phyloP scores from a whole-genome alignment of 1,140 invertebrate species.

The Brachionus rubens region DNA sequence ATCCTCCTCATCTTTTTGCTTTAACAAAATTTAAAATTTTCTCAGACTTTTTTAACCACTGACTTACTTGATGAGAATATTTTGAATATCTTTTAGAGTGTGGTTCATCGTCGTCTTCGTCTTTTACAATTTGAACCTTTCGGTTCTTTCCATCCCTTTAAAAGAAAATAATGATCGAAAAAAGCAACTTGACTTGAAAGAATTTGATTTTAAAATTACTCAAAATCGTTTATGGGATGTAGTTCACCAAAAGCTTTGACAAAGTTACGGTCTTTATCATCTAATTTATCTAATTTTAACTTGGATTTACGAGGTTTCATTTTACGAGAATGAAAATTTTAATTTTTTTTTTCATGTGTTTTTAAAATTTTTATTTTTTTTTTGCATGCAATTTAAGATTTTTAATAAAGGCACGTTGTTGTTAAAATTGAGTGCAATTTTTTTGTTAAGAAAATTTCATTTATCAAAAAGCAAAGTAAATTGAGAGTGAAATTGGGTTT shows the following conservation, averaged over 20 bases:
- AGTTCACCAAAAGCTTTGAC: slow-evolving; percentile 32
- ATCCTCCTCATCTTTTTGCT: not conserved
- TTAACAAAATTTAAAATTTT: not conserved
- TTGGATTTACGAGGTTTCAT: slow-evolving; percentile 3
- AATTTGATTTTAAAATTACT: not conserved
- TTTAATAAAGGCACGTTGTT: no score
- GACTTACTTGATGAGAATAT: not conserved
- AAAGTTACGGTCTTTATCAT: slow-evolving; percentile 30
- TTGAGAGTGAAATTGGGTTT: no score
- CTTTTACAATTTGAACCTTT: slow-evolving; percentile 18
- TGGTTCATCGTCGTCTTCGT: not conserved
- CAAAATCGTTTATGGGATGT: slow-evolving; percentile 24
- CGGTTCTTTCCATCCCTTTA: not conserved
- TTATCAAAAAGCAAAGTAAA: no score
- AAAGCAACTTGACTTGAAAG: not conserved
- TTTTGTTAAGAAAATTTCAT: no score
- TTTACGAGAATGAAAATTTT: no score
- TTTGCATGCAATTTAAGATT: no score
- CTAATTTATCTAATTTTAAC: slow-evolving; percentile 10
- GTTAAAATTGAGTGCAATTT: no score
- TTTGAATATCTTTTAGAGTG: not conserved
- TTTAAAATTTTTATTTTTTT: no score
- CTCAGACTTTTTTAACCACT: not conserved
- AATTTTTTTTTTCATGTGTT: no score
- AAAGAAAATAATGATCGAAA: no score